Base-by-base conservation (phyloP, 1,140 invertebrate genomes). In the Zaprionus capensis region DNA sequence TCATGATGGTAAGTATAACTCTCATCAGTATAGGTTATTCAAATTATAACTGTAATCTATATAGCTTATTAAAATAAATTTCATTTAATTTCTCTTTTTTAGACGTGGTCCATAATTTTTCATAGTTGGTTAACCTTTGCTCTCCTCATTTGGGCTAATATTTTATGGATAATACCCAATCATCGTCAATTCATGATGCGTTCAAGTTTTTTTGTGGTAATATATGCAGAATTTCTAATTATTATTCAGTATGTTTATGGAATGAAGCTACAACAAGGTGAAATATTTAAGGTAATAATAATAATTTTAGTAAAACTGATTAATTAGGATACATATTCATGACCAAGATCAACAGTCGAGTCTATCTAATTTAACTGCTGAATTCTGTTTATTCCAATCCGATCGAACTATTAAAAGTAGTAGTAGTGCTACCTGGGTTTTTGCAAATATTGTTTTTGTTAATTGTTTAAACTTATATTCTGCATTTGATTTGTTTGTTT, bases 91-190 rank as follows among this genome's bases (percentile, higher is more conserved):
- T 31, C 2, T 31, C 7, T 31, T 31, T 86, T 80, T 11, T 58
- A 82, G 98, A 96, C 97, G 0, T 99, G 99, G 98, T 99, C 98
- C 91, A 99, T 99, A 91, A 98, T 98, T 73, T 99, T 98, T 93
- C 98, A 99, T 93, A 99, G 98, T 90, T 99, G 98, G 97, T 93
- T 99, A 57, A 98, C 98, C 0, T 99, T 99, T 92, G 96, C 98
- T 2, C 94, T 99, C 26, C 94, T 99, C 1, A 93, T 99, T 70
- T 98, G 97, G 96, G 98, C 99, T 0, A 98, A 98, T 92, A 93
- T 99, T 41, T 94, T 99, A 31, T 99, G 98, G 99, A 97, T 99
- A 94, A 95, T 99, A 82, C 98, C 95, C 12, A 96, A 99, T 93
- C 98, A 99, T 91, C 94, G 98, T 22, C 95, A 95, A 56, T 96